Conservation (phyloP, 2,888 invertebrate genomes). For the Pterostichus niger region DNA sequence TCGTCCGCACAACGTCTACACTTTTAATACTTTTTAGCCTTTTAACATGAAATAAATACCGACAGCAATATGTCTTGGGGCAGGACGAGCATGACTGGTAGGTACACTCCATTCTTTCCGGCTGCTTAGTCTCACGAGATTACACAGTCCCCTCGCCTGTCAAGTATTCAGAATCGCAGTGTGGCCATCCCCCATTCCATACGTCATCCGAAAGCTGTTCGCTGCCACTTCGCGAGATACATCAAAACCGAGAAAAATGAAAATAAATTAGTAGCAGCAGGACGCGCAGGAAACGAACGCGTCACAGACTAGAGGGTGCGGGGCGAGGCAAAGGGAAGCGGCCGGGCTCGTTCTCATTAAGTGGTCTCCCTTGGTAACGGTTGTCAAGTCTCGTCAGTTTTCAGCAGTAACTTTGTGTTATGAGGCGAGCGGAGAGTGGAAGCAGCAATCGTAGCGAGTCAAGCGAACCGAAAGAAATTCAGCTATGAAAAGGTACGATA, state of each 20-base stretch:
- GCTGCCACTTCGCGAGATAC: constrained; percentile 53
- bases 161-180: constrained; percentile 34
- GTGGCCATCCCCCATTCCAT: constrained; percentile 14
- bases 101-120: constrained; percentile 37
- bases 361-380: constrained; percentile 76
- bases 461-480: constrained; percentile 65
- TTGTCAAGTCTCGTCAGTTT: constrained; percentile 74
- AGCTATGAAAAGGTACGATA: constrained; percentile 69
- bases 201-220: constrained; percentile 58
- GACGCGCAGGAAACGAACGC: constrained; percentile 46
- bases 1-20: constrained; percentile 47
- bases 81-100: constrained; percentile 10
- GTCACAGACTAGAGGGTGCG: background rate
- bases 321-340: constrained; percentile 42
- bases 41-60: constrained; percentile 65
- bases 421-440: constrained; percentile 64
- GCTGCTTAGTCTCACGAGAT: constrained; percentile 19
- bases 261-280: constrained; percentile 66
- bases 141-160: constrained; percentile 41
- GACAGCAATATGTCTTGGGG: constrained; percentile 59
- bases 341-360: constrained; percentile 74
- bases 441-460: constrained; percentile 66
- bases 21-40: constrained; percentile 68
- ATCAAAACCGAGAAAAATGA: constrained; percentile 60
- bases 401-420: constrained; percentile 66